A percentile compares a stretch with the other conserved stretches of the same genome.
These are phyloP conservation scores for Watsonalla binaria DNA, from an alignment of 2,888 invertebrate species.

Conservation along the genomic window DNA sequence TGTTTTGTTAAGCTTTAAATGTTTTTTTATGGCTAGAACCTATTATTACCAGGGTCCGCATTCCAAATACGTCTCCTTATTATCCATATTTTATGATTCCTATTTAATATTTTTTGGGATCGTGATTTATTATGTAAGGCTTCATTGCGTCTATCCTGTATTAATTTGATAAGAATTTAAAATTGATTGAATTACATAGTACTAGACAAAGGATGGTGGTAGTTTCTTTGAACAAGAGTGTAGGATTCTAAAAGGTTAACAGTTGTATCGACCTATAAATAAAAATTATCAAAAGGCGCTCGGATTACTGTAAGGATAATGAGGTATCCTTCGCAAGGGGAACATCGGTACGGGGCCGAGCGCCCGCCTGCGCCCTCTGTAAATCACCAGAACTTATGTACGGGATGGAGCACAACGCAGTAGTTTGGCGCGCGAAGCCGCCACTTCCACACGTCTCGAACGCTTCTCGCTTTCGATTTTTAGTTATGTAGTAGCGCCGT, in stretches of 20 bases:
- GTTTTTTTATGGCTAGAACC: too few species aligned
- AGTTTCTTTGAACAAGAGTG: slow-evolving; percentile 11
- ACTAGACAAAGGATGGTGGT: too few species aligned
- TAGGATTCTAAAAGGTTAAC: slow-evolving; percentile 43
- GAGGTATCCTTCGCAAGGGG: slow-evolving; percentile 72
- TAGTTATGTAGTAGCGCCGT: slow-evolving; percentile 55
- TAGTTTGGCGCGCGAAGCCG: slow-evolving; percentile 74
- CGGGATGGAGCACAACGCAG: slow-evolving; percentile 39
- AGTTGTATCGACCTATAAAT: slow-evolving; percentile 55
- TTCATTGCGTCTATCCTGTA: too few species aligned
- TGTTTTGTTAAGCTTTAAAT: slow-evolving; percentile 17
- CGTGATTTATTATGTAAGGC: too few species aligned
- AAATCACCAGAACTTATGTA: slow-evolving; percentile 61
- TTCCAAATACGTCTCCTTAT: too few species aligned
- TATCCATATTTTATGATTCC: too few species aligned
- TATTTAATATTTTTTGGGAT: too few species aligned
- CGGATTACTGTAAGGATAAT: slow-evolving; percentile 75
- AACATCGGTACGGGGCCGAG: slow-evolving; percentile 42
- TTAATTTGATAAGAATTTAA: too few species aligned
- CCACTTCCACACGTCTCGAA: slow-evolving; percentile 36
- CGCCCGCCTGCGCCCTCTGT: slow-evolving; percentile 59
- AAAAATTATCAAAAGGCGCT: slow-evolving; percentile 70
- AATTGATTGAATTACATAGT: too few species aligned
- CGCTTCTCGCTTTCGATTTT: slow-evolving; percentile 27
- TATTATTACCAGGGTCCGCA: too few species aligned